Evolutionary conservation across 2,797 vertebrate species (phyloP).

Genomic region (Platyrinchus mystaceus): DNA sequence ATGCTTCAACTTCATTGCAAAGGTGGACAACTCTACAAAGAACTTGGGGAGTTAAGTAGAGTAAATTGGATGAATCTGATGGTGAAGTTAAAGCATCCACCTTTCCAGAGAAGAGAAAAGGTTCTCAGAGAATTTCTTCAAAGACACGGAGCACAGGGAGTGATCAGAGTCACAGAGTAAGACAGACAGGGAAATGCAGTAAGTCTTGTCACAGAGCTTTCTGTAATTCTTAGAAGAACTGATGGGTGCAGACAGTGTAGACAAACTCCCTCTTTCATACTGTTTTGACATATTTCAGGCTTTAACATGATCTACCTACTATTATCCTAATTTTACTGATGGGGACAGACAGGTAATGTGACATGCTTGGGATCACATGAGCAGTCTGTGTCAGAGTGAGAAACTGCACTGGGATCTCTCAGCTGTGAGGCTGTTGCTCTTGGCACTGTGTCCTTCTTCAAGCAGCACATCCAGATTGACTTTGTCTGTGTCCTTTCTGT

Average conservation of each 20-base stretch:
- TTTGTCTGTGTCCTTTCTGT: neutral
- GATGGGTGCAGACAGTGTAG: neutral
- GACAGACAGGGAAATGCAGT: neutral
- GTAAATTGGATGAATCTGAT: neutral
- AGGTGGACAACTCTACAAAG: neutral
- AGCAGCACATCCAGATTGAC: neutral
- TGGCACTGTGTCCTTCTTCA: neutral
- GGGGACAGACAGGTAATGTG: neutral
- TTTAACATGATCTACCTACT: neutral
- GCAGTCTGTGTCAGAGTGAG: neutral
- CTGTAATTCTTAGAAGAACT: neutral
- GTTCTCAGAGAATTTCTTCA: neutral
- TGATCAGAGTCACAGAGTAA: neutral
- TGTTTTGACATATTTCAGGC: neutral
- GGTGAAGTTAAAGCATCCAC: neutral
- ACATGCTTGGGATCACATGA: neutral
- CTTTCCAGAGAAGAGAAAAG: neutral
- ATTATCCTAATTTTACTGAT: neutral
- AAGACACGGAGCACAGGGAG: neutral
- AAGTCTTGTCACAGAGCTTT: neutral
- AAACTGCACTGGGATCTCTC: neutral
- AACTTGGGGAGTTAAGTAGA: neutral
- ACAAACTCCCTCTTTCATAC: neutral
- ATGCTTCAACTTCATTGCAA: neutral
- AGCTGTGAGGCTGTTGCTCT: neutral